Base-by-base conservation (phyloP, 2,113 vertebrate species). In the Dissostichus mawsoni region DNA sequence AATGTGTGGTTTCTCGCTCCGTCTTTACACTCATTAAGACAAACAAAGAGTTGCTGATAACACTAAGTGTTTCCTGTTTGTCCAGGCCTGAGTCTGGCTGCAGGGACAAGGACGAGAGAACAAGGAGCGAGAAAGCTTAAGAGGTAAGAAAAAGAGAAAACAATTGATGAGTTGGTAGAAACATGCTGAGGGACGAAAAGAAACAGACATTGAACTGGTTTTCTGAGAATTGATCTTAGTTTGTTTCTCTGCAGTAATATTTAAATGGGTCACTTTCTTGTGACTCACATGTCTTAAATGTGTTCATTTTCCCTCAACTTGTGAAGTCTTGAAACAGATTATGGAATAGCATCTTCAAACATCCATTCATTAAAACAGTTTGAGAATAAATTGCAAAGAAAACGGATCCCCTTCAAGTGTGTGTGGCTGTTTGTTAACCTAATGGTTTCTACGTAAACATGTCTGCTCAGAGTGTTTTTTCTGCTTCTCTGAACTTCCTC, bases 11-110 rank as follows among this genome's bases (percentile, higher is more conserved):
- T 84, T 84, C 67, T 68, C 69, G 58, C 52, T 73, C 72, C 61
- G 82, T 89, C 78, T 89, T 83, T 76, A 90, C 69, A 68, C 80
- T 90, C 80, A 86, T 89, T 86, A 85, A 78, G 76, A 91, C 78
- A 82, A 86, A 87, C 66, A 87, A 81, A 89, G 80, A 71, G 80
- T 63, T 20, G 44, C 78, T 84, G 90, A 92, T 92, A 94, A 90
- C 78, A 81, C 76, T 88, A 86, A 90, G 91, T 77, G 81, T 80
- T 94, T 93, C 91, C 92, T 92, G 91, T 91, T 91, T 87, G 84
- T 77, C 79, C 86, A 86, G 78, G 68, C 55, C 51, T 59, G 51
- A 75, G 64, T 59, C 55, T 41, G 48, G n/a, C 58, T 20, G 20
- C 61, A 51, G 66, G 55, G 55, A 63, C 63, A 81, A 62, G 80